Evolutionary conservation across 2,113 vertebrate genomes (phyloP).

Genomic region (Anhinga anhinga): DNA sequence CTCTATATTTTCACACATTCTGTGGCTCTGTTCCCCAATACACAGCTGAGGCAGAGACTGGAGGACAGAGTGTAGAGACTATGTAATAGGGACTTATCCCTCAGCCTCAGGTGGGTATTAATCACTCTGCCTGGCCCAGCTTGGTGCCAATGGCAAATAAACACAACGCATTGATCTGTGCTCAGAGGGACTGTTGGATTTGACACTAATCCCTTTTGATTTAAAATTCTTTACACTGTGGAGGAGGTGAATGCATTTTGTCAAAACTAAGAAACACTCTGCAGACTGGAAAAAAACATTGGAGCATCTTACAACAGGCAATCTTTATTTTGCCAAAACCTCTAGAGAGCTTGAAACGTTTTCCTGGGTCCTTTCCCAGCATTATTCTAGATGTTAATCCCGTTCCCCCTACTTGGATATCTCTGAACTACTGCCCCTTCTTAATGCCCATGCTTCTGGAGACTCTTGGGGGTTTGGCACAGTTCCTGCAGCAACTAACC

Average conservation of each 20-base stretch:
- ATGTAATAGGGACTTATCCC: neutral
- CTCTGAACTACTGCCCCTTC: neutral
- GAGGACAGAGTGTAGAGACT: neutral
- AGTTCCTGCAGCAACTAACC: neutral
- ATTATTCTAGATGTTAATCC: neutral
- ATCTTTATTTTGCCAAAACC: neutral
- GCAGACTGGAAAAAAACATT: neutral
- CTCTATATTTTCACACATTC: neutral
- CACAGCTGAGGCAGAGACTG: neutral
- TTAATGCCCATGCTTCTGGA: neutral
- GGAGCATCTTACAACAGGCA: neutral
- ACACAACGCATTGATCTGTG: neutral
- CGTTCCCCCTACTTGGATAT: neutral
- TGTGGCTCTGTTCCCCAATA: neutral
- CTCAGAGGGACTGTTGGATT: neutral
- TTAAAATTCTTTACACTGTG: conserved; percentile 1
- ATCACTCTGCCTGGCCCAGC: neutral
- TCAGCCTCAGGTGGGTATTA: conserved; percentile 14
- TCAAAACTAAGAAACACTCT: conserved; percentile 1
- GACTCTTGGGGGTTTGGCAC: neutral
- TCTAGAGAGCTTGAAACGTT: neutral
- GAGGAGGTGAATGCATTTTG: neutral
- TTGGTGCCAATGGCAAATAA: conserved; percentile 32
- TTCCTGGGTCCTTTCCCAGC: neutral
- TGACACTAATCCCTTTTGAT: conserved; percentile 4